Conservation (phyloP, 2,113 vertebrate species). For the Anthoscopus minutus region DNA sequence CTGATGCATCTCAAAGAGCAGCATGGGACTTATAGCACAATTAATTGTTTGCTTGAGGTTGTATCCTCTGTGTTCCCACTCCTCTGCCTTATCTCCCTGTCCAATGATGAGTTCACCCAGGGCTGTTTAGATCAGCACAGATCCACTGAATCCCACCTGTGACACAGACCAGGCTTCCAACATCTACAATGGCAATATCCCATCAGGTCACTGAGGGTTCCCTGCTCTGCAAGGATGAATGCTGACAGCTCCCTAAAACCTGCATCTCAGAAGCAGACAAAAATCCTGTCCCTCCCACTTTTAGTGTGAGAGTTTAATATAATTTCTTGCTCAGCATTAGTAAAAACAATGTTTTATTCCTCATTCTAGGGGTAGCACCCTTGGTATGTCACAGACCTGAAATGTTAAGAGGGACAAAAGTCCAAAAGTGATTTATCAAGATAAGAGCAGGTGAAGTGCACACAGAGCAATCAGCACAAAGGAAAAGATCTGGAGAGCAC, state of each 20-base stretch:
- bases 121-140: neutral
- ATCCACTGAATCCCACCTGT: neutral
- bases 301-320: neutral
- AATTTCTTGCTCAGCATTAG: neutral
- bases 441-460: neutral
- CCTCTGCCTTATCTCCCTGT: neutral
- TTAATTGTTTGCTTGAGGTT: neutral
- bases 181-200: neutral
- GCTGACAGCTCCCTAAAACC: neutral
- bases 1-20: neutral
- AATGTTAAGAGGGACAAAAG: neutral
- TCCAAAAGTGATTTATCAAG: neutral
- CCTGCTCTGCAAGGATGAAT: neutral
- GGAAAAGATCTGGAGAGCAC: neutral
- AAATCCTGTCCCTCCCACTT: neutral
- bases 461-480: neutral
- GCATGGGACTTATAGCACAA: neutral
- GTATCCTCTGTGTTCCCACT: neutral
- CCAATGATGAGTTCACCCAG: neutral
- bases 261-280: neutral
- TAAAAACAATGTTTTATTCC: neutral
- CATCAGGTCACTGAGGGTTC: neutral
- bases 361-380: neutral
- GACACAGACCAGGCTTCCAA: neutral
- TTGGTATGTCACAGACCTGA: neutral